These are phyloP conservation scores for Homarus gammarus DNA, from an alignment of 2,888 invertebrate genomes.

Conservation along the genomic window DNA sequence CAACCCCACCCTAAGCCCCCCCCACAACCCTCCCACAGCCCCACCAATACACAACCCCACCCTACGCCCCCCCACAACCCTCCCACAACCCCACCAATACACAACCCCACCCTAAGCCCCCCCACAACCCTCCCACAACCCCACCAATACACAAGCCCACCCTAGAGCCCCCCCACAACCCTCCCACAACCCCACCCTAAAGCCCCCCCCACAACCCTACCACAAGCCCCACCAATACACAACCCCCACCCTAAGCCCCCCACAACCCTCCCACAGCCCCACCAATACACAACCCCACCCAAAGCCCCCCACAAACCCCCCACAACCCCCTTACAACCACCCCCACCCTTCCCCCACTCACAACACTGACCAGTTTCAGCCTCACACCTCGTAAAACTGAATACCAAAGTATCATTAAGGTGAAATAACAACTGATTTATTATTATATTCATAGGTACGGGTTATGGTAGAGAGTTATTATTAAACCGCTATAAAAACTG, in stretches of 20 bases:
- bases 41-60: neutral
- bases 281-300: neutral
- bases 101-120: neutral
- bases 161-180: neutral
- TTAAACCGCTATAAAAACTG: slow-evolving; percentile 44
- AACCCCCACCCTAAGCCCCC: neutral
- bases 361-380: neutral
- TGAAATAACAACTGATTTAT: slow-evolving; percentile 59
- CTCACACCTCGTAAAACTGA: slow-evolving; percentile 4
- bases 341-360: too few species aligned
- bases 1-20: too few species aligned
- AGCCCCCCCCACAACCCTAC: too few species aligned
- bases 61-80: neutral
- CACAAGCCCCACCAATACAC: too few species aligned
- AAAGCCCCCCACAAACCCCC: neutral
- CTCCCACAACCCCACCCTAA: neutral
- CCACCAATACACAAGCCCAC: neutral
- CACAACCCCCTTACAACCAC: too few species aligned
- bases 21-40: neutral
- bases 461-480: slow-evolving; percentile 15
- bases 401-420: slow-evolving; percentile 45
- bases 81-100: neutral
- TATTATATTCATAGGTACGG: slow-evolving; percentile 42
- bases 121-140: neutral
- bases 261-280: too few species aligned